These are phyloP conservation scores for Bedellia somnulentella DNA, from an alignment of 2,888 invertebrate genomes.

Conservation along the genomic window DNA sequence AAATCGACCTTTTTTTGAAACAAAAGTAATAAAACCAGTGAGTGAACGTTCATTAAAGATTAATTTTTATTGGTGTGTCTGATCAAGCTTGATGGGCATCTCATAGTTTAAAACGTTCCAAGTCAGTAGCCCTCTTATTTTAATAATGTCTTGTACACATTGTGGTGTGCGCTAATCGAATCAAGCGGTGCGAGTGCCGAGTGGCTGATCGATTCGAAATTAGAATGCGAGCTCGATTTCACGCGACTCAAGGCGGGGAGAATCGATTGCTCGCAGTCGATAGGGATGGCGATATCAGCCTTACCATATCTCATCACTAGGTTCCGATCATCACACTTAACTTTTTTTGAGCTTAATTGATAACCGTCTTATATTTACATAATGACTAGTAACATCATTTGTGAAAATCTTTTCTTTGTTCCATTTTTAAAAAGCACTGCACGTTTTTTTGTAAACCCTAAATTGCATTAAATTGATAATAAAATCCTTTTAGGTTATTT, in stretches of 20 bases:
- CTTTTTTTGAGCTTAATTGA: no score
- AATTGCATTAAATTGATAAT: no score
- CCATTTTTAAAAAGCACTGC: no score
- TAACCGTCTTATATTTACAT: no score
- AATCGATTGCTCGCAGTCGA: constrained; percentile 30
- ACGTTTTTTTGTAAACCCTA: no score
- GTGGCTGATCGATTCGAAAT: constrained; percentile 35
- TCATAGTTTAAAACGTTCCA: constrained; percentile 13
- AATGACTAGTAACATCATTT: no score
- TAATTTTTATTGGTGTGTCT: constrained; percentile 16
- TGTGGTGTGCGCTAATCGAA: no score
- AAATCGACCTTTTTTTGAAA: no score
- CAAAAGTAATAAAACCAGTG: background rate
- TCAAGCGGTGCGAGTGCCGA: constrained; percentile 21
- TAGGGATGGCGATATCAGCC: background rate
- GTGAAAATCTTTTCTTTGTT: no score
- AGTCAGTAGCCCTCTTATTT: constrained; percentile 17
- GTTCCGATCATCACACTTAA: no score
- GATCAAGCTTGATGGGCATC: constrained; percentile 21
- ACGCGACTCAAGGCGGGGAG: constrained; percentile 35
- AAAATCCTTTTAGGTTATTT: no score
- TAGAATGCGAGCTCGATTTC: constrained; percentile 42
- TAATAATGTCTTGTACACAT: constrained; percentile 16
- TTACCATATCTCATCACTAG: no score
- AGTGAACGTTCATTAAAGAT: background rate